Evolutionary conservation across 2,113 vertebrate genomes (phyloP), one percentile per base, ranked within the genome.

Genomic region (Heterocephalus glaber): DNA sequence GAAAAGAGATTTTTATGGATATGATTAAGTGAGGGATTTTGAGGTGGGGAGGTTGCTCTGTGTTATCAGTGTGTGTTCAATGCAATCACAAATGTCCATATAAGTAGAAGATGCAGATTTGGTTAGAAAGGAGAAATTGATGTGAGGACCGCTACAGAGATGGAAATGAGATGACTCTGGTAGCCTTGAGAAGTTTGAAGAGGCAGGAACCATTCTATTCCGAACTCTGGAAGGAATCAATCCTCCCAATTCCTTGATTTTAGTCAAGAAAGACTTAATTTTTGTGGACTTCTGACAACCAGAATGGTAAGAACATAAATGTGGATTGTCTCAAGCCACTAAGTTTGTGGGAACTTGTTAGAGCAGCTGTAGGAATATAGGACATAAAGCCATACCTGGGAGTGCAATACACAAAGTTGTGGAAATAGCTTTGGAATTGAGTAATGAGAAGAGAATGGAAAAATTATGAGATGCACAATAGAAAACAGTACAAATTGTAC

Each of bases 101-200:
- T 38, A 20, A n/a, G 7, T 52, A 11, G 17, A 54, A 65, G 38
- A n/a, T 47, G 58, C 38, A 68, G 12, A 77, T 49, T 63, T 54
- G 24, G 14, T n/a, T 58, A 9, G 11, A 70, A 35, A 44, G 20
- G 10, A 35, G 38, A 35, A 80, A 8, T 11, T 60, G 28, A 28
- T 7, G 17, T 47, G 22, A 41, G 3, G 35, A 35, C 2, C n/a
- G 3, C 30, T 30, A 30, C 0, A 35, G 26, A 38, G 16, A 10
- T 28, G 28, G 28, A 10, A n/a, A 7, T 10, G 30, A 77, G 44
- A 1, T 33, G 4, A 3, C 5, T 66, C n/a, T 72, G 22, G 7
- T 2, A 9, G 12, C 16, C 5, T 44, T 26, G 26, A 66, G 12
- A 92, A 54, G 2, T 16, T 83, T 12, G 26, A 77, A 16, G 33